These are phyloP conservation scores for Periphyllus acericola DNA, from an alignment of 2,888 invertebrate species.

Conservation along the genomic window DNA sequence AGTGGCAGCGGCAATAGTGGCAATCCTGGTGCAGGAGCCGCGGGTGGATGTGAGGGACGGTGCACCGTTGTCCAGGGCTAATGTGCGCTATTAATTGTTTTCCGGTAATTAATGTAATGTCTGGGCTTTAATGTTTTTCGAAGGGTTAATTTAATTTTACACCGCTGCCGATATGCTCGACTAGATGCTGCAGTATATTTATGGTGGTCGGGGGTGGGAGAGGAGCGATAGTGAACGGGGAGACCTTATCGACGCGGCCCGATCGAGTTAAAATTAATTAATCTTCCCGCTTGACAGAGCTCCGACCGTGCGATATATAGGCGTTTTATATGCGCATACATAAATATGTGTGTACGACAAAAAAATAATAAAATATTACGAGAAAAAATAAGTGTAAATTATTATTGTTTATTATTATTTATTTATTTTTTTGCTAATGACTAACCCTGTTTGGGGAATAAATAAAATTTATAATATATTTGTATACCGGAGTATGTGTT, in stretches of 20 bases:
- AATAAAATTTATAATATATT: slow-evolving; percentile 14
- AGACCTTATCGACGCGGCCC: slow-evolving; percentile 59
- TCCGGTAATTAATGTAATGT: slow-evolving; percentile 60
- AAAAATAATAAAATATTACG: neutral
- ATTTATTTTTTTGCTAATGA: slow-evolving; percentile 3
- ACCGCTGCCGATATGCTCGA: slow-evolving; percentile 31
- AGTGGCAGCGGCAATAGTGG: neutral
- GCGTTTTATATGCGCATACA: neutral
- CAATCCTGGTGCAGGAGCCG: neutral
- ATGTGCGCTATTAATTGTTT: slow-evolving; percentile 61
- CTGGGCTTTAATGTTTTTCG: slow-evolving; percentile 61
- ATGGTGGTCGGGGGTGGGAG: neutral
- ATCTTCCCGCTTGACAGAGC: slow-evolving; percentile 52
- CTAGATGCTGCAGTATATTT: neutral
- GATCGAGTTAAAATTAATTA: slow-evolving; percentile 58
- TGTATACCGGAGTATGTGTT: neutral
- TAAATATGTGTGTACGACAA: neutral
- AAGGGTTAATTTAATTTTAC: slow-evolving; percentile 61
- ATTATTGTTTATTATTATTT: slow-evolving; percentile 11
- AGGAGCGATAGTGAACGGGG: neutral
- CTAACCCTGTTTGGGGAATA: slow-evolving; percentile 28
- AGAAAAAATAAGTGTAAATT: slow-evolving; percentile 9
- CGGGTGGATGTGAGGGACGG: neutral
- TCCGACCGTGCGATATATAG: slow-evolving; percentile 12
- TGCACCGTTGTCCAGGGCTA: slow-evolving; percentile 51